These are phyloP conservation scores for Procambarus virginalis DNA, from an alignment of 1,140 invertebrate species.

Conservation along the genomic window DNA sequence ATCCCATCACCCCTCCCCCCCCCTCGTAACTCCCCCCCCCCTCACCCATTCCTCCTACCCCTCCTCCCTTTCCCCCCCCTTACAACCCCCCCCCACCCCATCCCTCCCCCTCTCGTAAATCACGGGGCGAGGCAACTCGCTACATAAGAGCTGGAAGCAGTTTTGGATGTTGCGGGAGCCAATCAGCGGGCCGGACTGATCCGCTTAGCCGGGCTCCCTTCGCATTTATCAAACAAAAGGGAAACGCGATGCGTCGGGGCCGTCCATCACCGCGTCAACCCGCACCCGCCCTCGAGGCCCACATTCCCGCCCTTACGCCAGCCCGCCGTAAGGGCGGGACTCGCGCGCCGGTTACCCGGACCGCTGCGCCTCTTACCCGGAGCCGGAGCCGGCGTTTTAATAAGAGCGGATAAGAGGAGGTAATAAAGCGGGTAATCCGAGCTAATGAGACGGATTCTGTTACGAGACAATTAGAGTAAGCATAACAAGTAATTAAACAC, in stretches of 20 bases:
- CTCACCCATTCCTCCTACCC: no score
- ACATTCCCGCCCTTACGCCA: background rate
- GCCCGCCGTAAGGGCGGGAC: background rate
- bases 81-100: no score
- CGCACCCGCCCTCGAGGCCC: background rate
- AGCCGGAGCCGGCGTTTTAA: constrained; percentile 47
- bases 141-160: no score
- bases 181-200: constrained; percentile 36
- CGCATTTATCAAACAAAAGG: constrained; percentile 67
- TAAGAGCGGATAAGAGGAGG: constrained; percentile 46
- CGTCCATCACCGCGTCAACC: constrained; percentile 34
- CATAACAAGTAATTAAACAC: constrained; percentile 65
- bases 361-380: no score
- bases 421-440: constrained; percentile 55
- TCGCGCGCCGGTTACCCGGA: background rate
- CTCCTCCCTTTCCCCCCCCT: no score
- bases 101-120: no score
- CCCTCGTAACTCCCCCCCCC: no score
- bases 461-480: constrained; percentile 64
- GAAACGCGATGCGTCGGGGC: constrained; percentile 54
- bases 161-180: constrained; percentile 1
- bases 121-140: no score
- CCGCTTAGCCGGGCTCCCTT: constrained; percentile 54
- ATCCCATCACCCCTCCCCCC: no score
- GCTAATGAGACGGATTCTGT: constrained; percentile 59